phyloP scores from a whole-genome alignment of 2,888 invertebrate genomes.

The Nemurella pictetii region DNA sequence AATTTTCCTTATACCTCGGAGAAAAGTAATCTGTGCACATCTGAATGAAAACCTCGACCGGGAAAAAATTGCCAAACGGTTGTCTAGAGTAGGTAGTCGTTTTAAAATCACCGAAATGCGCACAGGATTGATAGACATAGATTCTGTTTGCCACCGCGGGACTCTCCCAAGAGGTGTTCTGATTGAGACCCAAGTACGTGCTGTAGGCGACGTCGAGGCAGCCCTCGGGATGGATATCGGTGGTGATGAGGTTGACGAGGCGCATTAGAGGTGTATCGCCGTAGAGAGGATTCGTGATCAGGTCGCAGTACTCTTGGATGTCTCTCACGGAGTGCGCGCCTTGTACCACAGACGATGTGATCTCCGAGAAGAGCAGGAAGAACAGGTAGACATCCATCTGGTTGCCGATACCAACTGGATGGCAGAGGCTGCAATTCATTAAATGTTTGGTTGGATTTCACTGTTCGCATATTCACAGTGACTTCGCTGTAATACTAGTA shows the following conservation, averaged over 20 bases:
- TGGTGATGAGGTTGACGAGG: neutral
- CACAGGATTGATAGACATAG: constrained; percentile 84
- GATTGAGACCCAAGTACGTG: neutral
- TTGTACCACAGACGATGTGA: constrained; percentile 47
- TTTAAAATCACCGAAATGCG: constrained; percentile 84
- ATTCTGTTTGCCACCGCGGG: constrained; percentile 51
- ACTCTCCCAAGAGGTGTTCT: constrained; percentile 5
- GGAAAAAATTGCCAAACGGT: constrained; percentile 62
- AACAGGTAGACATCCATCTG: constrained; percentile 51
- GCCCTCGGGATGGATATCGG: neutral
- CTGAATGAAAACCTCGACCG: constrained; percentile 55
- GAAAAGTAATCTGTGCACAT: constrained; percentile 55
- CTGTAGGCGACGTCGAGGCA: neutral
- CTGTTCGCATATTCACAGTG: too few species aligned
- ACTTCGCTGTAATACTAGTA: too few species aligned
- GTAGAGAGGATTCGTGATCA: constrained; percentile 3
- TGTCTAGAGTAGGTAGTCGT: constrained; percentile 63
- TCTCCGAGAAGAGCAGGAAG: constrained; percentile 49
- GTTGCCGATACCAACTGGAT: constrained; percentile 45
- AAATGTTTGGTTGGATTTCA: too few species aligned
- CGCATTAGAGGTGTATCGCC: constrained; percentile 14
- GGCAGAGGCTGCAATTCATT: constrained; percentile 49
- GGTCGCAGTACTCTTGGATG: neutral
- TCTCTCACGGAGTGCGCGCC: neutral
- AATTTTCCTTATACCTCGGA: constrained; percentile 46